phyloP scores from a whole-genome alignment of 1,140 invertebrate genomes.

The Microplitis demolitor region DNA sequence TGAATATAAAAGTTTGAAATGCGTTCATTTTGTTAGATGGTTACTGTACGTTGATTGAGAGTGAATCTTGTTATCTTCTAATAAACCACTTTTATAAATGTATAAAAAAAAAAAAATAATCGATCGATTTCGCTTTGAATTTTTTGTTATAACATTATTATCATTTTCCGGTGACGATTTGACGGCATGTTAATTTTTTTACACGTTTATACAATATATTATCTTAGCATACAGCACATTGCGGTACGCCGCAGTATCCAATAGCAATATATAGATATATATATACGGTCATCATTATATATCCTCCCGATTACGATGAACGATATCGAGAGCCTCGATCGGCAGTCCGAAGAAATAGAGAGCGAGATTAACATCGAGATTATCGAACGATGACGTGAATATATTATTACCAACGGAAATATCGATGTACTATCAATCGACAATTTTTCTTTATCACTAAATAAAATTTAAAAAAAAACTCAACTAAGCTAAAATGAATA shows the following conservation, averaged over 20 bases:
- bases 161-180: constrained; percentile 3
- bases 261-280: constrained; percentile 28
- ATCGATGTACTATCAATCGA: not conserved
- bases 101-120: not conserved
- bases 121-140: not conserved
- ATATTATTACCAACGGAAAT: not conserved
- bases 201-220: not conserved
- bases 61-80: too few relatives aligned
- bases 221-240: not conserved
- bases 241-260: constrained; percentile 48
- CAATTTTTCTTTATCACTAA: not conserved
- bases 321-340: not conserved
- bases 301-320: constrained; percentile 22
- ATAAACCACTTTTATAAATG: not conserved
- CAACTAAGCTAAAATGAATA: not conserved
- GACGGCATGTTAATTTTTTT: not conserved
- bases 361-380: not conserved
- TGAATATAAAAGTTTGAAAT: not conserved
- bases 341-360: not conserved
- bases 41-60: too few relatives aligned
- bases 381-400: not conserved
- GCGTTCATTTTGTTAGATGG: not conserved
- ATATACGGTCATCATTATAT: constrained; percentile 39
- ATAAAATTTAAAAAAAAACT: not conserved
- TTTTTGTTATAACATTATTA: not conserved